Conservation (phyloP, 2,797 vertebrate species). For the Gila robusta region DNA sequence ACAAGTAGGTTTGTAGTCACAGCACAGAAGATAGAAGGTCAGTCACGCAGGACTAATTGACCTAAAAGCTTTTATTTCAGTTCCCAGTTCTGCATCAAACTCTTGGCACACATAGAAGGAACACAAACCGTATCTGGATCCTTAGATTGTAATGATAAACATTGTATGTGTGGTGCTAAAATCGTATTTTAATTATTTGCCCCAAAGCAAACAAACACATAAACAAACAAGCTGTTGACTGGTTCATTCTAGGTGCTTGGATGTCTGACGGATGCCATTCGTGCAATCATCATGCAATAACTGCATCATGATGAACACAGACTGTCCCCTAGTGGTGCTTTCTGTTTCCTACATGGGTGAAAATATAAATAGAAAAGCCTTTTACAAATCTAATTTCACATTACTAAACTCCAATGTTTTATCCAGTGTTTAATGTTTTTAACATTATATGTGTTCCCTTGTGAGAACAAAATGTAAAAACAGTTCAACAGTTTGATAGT, state of each 20-base stretch:
- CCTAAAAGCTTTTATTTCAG: conserved; percentile 42
- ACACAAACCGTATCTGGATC: background rate
- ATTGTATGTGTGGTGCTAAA: background rate
- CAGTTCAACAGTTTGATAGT: background rate
- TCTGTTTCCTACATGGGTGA: background rate
- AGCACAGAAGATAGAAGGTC: conserved; percentile 12
- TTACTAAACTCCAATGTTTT: background rate
- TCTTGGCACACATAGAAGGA: background rate
- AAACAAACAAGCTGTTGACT: background rate
- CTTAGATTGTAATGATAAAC: background rate
- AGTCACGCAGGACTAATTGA: conserved; percentile 36
- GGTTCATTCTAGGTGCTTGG: background rate
- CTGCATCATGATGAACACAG: background rate
- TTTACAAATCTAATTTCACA: background rate
- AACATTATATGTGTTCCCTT: background rate
- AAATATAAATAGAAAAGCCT: background rate
- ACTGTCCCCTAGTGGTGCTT: conserved; percentile 22
- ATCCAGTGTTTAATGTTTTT: background rate
- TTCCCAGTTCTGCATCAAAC: conserved; percentile 17
- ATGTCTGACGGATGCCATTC: background rate
- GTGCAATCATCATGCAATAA: background rate
- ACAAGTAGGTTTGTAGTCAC: background rate
- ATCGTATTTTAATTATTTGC: background rate
- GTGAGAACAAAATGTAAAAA: conserved; percentile 1
- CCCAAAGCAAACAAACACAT: too few relatives aligned